These are phyloP conservation scores for Sparidentex hasta DNA, from an alignment of 2,797 vertebrate genomes.

Conservation along the genomic window DNA sequence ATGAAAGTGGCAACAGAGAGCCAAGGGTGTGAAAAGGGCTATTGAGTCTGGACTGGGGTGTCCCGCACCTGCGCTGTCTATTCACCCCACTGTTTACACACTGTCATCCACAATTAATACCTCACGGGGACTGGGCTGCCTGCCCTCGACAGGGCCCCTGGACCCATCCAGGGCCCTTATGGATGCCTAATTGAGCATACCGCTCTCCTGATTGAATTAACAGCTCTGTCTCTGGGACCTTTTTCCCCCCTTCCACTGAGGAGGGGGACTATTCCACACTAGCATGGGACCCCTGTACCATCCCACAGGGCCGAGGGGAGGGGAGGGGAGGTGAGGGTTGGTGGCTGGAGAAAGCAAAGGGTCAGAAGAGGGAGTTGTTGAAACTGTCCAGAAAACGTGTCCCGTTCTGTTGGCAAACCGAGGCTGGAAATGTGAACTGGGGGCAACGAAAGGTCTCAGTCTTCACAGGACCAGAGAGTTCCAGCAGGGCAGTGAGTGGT, in stretches of 20 bases:
- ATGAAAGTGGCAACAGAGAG: constrained; percentile 74
- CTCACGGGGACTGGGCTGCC: constrained; percentile 83
- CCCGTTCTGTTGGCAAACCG: constrained; percentile 80
- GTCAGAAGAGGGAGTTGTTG: constrained; percentile 73
- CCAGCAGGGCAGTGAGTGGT: constrained; percentile 50
- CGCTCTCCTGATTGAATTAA: constrained; percentile 95
- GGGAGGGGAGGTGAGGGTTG: constrained; percentile 14
- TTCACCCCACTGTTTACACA: constrained; percentile 98
- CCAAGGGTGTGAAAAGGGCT: constrained; percentile 91
- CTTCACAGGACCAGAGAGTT: constrained; percentile 78
- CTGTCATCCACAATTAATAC: constrained; percentile 98
- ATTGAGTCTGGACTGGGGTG: constrained; percentile 87
- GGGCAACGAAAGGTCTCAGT: constrained; percentile 83
- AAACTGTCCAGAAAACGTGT: constrained; percentile 83
- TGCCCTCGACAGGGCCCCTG: constrained; percentile 89
- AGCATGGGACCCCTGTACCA: constrained; percentile 70
- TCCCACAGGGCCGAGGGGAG: constrained; percentile 54
- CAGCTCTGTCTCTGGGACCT: constrained; percentile 90
- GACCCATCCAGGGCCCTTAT: constrained; percentile 95
- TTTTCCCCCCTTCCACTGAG: constrained; percentile 76
- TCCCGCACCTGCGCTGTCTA: constrained; percentile 96
- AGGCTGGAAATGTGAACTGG: constrained; percentile 83
- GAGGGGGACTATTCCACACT: constrained; percentile 72
- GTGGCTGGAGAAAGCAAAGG: constrained; percentile 62
- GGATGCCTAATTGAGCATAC: constrained; percentile 99